phyloP scores from a whole-genome alignment of 2,113 vertebrate genomes.

The Tragelaphus buxtoni region DNA sequence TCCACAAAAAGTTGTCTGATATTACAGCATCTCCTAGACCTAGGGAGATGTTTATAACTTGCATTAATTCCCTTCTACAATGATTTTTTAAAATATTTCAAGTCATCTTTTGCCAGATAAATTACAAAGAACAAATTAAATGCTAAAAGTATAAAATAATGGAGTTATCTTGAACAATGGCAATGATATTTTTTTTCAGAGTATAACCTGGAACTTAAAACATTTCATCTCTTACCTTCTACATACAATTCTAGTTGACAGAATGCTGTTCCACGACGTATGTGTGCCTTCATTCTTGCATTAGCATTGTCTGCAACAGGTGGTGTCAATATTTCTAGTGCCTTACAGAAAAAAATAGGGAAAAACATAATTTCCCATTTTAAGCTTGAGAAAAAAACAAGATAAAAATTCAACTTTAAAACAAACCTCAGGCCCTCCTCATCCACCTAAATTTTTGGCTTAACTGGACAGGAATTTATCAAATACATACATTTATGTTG shows the following conservation, averaged over 20 bases:
- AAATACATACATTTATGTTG: background rate
- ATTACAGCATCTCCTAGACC: background rate
- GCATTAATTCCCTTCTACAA: background rate
- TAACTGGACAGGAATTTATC: background rate
- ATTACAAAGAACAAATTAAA: background rate
- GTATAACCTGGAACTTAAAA: background rate
- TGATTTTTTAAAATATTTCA: background rate
- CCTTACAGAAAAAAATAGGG: slow-evolving; percentile 77
- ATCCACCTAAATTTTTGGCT: background rate
- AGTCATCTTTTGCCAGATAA: background rate
- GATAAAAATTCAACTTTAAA: background rate
- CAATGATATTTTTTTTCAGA: background rate
- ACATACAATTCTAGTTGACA: slow-evolving; percentile 92
- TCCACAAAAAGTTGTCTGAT: background rate
- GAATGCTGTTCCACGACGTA: slow-evolving; percentile 92
- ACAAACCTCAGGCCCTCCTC: background rate
- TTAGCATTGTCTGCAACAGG: slow-evolving; percentile 87
- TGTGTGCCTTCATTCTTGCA: slow-evolving; percentile 87
- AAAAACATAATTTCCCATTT: background rate
- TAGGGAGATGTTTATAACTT: background rate
- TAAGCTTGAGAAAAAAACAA: slow-evolving; percentile 19
- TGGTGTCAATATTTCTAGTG: slow-evolving; percentile 90
- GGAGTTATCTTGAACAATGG: background rate
- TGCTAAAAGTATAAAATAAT: background rate
- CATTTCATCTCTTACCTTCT: slow-evolving; percentile 84